Evolutionary conservation across 2,113 vertebrate species (phyloP), one percentile per base, ranked within the genome.

Genomic region (Pseudorhombus dupliciocellatus): DNA sequence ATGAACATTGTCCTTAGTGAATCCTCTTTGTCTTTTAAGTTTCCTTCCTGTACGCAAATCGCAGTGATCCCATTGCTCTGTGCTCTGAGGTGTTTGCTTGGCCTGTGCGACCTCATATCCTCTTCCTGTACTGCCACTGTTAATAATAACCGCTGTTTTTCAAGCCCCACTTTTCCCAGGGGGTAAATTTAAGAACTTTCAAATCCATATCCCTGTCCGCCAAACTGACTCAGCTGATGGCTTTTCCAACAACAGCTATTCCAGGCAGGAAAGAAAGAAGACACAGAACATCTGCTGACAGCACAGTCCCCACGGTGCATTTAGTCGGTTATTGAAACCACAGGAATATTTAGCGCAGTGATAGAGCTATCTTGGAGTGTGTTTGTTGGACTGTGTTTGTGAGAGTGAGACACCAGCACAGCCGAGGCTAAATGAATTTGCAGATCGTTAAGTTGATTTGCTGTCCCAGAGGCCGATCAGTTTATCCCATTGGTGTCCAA

Each of bases 111-210:
- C 83, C 87, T 80, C 58, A 81, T 88, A 85, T 93, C 90, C 90
- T 90, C 79, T 90, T 93, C 88, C 88, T 87, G 83, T 86, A 52
- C 75, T 76, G 62, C 67, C 55, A 84, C 59, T 81, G 83, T 88
- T 92, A 89, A 91, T 92, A 92, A 90, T 90, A 90, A 88, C 50
- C 44, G 21, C 30, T 86, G 77, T 89, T 90, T 92, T 84, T 89
- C 74, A 75, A 68, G 77, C 61, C 58, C 73, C 50, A 8, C 63
- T 68, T 62, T 66, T 88, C 77, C 59, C 78, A 46, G 48, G 52
- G 48, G 72, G 54, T 75, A 72, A 64, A 85, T 88, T 82, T 85
- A 68, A 84, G 77, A 86, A 77, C 56, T 56, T 80, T 55, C 64
- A 85, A 80, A 81, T 75, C 73, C 70, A 79, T 85, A 82, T 77